Conservation (phyloP, 2,113 vertebrate genomes). For the Pollimyrus isidori region DNA sequence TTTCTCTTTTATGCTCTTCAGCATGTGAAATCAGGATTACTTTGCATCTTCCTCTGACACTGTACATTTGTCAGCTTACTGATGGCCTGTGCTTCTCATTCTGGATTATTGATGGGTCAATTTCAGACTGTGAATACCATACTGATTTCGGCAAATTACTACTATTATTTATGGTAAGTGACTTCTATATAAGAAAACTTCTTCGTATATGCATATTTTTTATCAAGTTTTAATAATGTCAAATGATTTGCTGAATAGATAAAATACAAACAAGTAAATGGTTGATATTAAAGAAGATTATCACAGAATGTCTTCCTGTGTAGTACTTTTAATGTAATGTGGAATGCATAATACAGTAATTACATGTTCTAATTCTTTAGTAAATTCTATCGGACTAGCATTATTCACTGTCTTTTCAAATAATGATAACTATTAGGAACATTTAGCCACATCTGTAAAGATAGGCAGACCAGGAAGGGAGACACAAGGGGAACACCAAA, state of each 20-base stretch:
- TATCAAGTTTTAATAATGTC: neutral
- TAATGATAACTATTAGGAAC: neutral
- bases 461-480: neutral
- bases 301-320: neutral
- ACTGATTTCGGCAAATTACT: neutral
- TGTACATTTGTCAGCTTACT: neutral
- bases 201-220: neutral
- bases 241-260: neutral
- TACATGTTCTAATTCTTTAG: neutral
- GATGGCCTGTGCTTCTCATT: neutral
- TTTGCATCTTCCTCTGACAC: neutral
- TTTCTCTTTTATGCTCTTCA: neutral
- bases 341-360: neutral
- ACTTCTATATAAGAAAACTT: neutral
- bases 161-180: neutral
- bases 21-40: neutral
- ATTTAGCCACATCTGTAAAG: neutral
- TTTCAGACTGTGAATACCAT: neutral
- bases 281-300: neutral
- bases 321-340: neutral
- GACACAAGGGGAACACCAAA: too few relatives aligned
- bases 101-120: neutral
- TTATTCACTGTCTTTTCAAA: neutral
- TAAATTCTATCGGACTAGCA: neutral
- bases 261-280: neutral